Evolutionary conservation across 2,888 invertebrate species (phyloP).

Genomic region (Cecidostiba fungosa): DNA sequence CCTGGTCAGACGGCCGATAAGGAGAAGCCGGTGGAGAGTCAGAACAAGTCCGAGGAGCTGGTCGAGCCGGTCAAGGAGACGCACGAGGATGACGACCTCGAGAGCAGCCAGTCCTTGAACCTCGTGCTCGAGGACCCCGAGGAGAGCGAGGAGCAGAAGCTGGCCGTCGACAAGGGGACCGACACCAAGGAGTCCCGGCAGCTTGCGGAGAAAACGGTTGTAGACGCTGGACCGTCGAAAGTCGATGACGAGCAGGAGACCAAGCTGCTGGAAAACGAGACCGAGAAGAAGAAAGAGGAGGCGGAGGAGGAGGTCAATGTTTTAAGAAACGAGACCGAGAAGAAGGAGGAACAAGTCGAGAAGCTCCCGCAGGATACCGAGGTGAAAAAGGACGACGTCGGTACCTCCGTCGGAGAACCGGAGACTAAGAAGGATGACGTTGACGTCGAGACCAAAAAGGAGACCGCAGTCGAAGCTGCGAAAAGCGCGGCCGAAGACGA

Average conservation of each 20-base stretch:
- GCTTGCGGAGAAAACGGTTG: conserved; percentile 50
- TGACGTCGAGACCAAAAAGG: not conserved
- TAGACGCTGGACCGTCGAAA: conserved; percentile 35
- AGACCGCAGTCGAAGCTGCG: not conserved
- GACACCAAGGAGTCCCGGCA: conserved; percentile 59
- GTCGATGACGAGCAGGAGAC: not conserved
- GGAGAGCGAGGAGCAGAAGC: not conserved
- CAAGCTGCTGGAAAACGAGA: not conserved
- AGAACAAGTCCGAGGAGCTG: conserved; percentile 25
- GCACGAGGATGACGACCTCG: conserved; percentile 39
- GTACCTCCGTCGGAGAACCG: not conserved
- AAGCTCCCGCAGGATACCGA: not conserved
- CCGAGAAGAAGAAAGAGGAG: too few relatives aligned
- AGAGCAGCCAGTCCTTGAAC: conserved; percentile 49
- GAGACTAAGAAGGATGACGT: conserved; percentile 39
- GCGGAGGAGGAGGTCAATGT: not conserved
- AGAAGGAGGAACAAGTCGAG: not conserved
- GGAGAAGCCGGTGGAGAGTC: not conserved
- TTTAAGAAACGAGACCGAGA: not conserved
- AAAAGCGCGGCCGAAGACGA: not conserved
- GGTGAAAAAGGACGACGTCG: not conserved
- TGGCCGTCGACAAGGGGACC: conserved; percentile 52
- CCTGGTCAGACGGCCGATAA: conserved; percentile 30
- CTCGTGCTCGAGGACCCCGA: conserved; percentile 45
- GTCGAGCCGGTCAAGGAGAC: conserved; percentile 45